Base-by-base conservation (phyloP, 2,113 vertebrate genomes). In the Dunckerocampus dactyliophorus region DNA sequence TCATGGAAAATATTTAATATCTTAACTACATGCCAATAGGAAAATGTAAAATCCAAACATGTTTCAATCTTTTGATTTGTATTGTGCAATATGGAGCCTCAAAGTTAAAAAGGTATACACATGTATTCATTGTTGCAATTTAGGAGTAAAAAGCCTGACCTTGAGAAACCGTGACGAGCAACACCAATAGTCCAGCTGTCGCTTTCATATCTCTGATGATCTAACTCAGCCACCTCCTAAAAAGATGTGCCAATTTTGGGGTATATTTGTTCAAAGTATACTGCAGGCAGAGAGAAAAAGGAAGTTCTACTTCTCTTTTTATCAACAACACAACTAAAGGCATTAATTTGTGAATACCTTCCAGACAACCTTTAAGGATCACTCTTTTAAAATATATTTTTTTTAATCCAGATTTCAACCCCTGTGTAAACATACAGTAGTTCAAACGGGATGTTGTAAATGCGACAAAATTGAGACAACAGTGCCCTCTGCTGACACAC, bases 221-320 rank as follows among this genome's bases (percentile, higher is more conserved):
- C 24, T 28, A 13, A 34, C 13, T 43, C 39, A 14, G 11, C 34
- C 34, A 55, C 16, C 34, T 37, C 2, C 53, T 31, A 12, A 42
- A 56, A 19, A 0, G n/a, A 21, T 39, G 53, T 39, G 34, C 31
- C 34, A 20, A n/a, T 19, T 39, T 55, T 37, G 39, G 37, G 2
- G 31, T 54, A 11, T 7, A 56, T 56, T 14, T 56, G 17, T 56
- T 39, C 17, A 19, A 13, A 8, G 2, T 19, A 11, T n/a, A 54
- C 31, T 37, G 34, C 6, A 39, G 1, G 12, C 53, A 42, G 53
- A 39, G 4, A 56, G 34, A 15, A 56, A 56, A 39, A 19, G 34
- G 34, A 55, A 55, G 52, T 37, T 55, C 10, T 39, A 55, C 52
- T 55, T 55, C 52, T 55, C 12, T 16, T 37, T 42, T 39, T 19